Conservation (phyloP, 2,113 vertebrate genomes). For the Indicator indicator region DNA sequence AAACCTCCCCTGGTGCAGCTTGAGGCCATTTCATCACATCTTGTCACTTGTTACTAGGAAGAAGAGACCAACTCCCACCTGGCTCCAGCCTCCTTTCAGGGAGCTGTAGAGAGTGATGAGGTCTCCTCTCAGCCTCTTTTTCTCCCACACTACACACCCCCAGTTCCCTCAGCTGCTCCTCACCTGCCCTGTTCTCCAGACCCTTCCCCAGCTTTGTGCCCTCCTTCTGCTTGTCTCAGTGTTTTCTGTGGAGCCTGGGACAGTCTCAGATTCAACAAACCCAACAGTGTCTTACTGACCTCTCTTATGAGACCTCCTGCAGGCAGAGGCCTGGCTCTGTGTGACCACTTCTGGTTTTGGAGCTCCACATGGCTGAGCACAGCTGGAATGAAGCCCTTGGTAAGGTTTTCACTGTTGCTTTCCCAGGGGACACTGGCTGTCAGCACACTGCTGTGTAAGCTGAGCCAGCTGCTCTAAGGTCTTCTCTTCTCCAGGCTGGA, state of each 20-base stretch:
- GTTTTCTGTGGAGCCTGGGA: background rate
- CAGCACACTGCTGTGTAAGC: background rate
- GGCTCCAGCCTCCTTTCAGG: too few relatives aligned
- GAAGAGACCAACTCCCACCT: too few relatives aligned
- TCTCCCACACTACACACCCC: too few relatives aligned
- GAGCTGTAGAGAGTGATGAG: too few relatives aligned
- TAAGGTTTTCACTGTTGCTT: background rate
- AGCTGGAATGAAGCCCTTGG: background rate
- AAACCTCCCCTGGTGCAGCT: too few relatives aligned
- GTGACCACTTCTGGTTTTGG: background rate
- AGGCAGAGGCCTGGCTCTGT: background rate
- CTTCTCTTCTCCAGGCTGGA: too few relatives aligned
- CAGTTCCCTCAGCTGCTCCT: too few relatives aligned
- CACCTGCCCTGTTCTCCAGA: too few relatives aligned
- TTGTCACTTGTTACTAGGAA: too few relatives aligned
- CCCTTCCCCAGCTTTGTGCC: too few relatives aligned
- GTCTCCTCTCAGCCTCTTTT: too few relatives aligned
- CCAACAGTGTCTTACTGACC: background rate
- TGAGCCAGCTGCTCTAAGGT: background rate
- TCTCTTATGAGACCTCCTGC: background rate
- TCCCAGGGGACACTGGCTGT: background rate
- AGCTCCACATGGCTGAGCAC: accelerated
- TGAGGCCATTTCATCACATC: too few relatives aligned
- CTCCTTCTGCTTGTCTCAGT: background rate
- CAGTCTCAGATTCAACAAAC: background rate